These are phyloP conservation scores for Melanchra persicariae DNA, from an alignment of 2,888 invertebrate genomes.

Conservation along the genomic window DNA sequence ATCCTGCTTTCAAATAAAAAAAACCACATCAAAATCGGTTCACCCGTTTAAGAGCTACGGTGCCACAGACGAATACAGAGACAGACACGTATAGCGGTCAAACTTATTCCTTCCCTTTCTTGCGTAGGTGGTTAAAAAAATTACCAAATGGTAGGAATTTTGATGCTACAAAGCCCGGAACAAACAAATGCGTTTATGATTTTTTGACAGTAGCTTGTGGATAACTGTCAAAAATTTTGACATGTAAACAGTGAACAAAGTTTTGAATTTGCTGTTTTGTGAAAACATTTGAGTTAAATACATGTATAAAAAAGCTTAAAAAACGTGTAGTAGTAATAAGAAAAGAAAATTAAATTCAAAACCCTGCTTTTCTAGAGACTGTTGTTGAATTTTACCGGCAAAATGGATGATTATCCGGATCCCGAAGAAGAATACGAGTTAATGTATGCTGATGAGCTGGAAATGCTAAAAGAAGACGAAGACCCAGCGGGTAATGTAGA, in stretches of 20 bases:
- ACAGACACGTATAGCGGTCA: too few species aligned
- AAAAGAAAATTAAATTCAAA: neutral
- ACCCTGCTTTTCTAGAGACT: neutral
- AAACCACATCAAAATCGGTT: too few species aligned
- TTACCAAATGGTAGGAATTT: neutral
- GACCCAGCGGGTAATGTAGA: slow-evolving; percentile 73
- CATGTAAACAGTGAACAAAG: slow-evolving; percentile 28
- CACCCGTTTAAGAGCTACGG: too few species aligned
- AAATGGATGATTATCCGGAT: slow-evolving; percentile 89
- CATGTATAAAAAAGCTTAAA: neutral
- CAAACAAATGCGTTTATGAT: neutral
- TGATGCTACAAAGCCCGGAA: neutral
- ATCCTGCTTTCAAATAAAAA: too few species aligned
- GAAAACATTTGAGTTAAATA: neutral
- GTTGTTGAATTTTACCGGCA: slow-evolving; percentile 47
- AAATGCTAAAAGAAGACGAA: slow-evolving; percentile 91
- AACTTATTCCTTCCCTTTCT: too few species aligned
- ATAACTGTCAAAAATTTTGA: slow-evolving; percentile 23
- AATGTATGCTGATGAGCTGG: slow-evolving; percentile 93
- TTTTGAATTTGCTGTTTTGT: slow-evolving; percentile 21
- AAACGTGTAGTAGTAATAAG: neutral
- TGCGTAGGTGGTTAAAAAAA: too few species aligned
- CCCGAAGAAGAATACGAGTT: slow-evolving; percentile 93
- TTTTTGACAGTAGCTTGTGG: neutral
- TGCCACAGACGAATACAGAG: too few species aligned